Evolutionary conservation across 2,888 invertebrate species (phyloP).

Genomic region (Pachycephus smyrnensis): DNA sequence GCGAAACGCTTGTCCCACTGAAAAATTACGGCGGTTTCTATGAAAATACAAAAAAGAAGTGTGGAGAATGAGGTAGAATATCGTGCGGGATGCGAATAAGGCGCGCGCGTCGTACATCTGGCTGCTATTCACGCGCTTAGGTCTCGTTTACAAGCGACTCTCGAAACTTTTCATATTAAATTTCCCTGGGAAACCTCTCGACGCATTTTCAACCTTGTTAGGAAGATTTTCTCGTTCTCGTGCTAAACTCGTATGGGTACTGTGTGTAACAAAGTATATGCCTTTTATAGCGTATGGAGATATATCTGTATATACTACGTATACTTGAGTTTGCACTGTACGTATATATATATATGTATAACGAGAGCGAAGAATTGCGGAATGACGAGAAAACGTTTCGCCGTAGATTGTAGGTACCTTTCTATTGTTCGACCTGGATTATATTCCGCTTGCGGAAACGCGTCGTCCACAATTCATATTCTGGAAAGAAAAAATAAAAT

Average conservation of each 20-base stretch:
- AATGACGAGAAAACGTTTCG: not conserved
- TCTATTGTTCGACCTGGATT: not conserved
- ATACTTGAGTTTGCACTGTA: not conserved
- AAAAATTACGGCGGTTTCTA: slow-evolving; percentile 20
- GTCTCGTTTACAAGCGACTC: not conserved
- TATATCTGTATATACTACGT: not conserved
- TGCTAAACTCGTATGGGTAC: not conserved
- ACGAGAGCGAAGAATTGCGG: too few relatives aligned
- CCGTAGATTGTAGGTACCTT: not conserved
- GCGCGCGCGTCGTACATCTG: not conserved
- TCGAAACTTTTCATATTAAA: not conserved
- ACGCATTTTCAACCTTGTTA: not conserved
- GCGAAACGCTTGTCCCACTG: not conserved
- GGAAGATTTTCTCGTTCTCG: not conserved
- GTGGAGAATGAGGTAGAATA: slow-evolving; percentile 4
- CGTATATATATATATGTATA: too few relatives aligned
- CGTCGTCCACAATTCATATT: not conserved
- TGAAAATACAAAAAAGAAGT: slow-evolving; percentile 19
- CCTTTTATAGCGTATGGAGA: not conserved
- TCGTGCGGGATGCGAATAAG: not conserved
- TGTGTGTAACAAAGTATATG: not conserved
- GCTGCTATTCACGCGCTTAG: not conserved
- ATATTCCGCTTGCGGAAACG: not conserved
- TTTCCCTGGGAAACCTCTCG: not conserved
- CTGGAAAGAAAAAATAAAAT: not conserved